Percentiles rank a stretch among this genome's conserved stretches.
Conservation (phyloP, 2,888 invertebrate species). For the Apamea anceps region DNA sequence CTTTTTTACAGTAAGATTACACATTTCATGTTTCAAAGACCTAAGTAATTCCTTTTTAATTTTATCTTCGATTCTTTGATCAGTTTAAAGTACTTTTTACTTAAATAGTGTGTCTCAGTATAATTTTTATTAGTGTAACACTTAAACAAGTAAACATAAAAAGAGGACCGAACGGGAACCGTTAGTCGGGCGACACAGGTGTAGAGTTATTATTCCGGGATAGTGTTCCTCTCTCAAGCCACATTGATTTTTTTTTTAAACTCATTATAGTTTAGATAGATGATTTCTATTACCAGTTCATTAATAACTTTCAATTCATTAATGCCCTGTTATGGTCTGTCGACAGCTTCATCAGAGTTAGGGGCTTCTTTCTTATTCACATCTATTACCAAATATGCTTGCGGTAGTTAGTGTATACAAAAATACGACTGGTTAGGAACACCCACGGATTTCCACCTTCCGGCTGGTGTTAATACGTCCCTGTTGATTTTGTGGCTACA, state of each 20-base stretch:
- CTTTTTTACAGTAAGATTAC: constrained; percentile 4
- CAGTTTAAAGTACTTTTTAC: constrained; percentile 41
- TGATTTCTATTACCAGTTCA: constrained; percentile 20
- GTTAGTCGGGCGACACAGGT: constrained; percentile 75
- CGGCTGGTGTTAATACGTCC: constrained; percentile 87
- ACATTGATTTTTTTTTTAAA: constrained; percentile 47
- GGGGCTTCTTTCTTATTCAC: constrained; percentile 69
- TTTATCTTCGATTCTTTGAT: constrained; percentile 27
- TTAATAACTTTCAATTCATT: constrained; percentile 35
- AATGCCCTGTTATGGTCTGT: constrained; percentile 13
- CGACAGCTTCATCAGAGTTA: constrained; percentile 43
- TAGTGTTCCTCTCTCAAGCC: constrained; percentile 61
- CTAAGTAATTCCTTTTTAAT: constrained; percentile 30
- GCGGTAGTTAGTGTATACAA: constrained; percentile 81
- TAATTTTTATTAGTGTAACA: constrained; percentile 52
- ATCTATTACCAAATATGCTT: constrained; percentile 81
- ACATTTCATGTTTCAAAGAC: constrained; percentile 6
- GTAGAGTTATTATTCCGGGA: constrained; percentile 67
- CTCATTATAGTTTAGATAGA: constrained; percentile 18
- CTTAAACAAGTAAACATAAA: constrained; percentile 75
- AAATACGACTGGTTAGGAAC: constrained; percentile 85
- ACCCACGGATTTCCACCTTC: constrained; percentile 86
- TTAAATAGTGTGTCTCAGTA: constrained; percentile 27
- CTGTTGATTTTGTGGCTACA: constrained; percentile 85
- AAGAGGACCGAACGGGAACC: constrained; percentile 70